Evolutionary conservation across 2,888 invertebrate genomes (phyloP), one percentile per base, ranked within the genome.

Genomic region (Drosophila mimica): DNA sequence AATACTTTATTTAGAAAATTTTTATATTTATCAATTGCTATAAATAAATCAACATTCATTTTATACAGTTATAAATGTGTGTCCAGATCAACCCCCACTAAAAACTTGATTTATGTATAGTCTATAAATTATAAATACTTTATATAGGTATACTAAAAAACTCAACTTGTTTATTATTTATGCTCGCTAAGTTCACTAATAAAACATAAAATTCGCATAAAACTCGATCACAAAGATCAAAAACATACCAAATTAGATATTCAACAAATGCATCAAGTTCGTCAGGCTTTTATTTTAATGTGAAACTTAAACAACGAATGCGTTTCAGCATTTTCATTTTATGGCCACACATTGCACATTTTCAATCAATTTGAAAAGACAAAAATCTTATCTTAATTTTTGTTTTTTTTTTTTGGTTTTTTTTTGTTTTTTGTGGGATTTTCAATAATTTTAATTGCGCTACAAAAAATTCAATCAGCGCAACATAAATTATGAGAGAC

Each of bases 391-490:
- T 82, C 70, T 63, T 31, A 51, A 59, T 60, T 68, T 76, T 46
- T 15, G 25, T 2, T 46, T 28, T 15, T 15, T 54, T 38, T 20
- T 76, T 64, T 57, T 53, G 40, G n/a, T n/a, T n/a, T n/a, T 60
- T 76, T 71, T 25, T 13, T 68, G 20, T 11, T 70, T 70, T 66
- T 70, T 58, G 65, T 65, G 60, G 63, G 66, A 58, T 77, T 73
- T 77, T 82, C 85, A 77, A 81, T 85, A 81, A 88, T 88, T 88
- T 88, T 86, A 85, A 85, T 88, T 83, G 88, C 78, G 56, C 69
- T 75, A 74, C 86, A 70, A 76, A 81, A 74, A 86, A 86, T 82
- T 76, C 86, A 85, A 85, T 88, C 83, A 82, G 83, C 61, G 86
- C 82, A 61, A 76, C 85, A 88, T 86, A 85, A 85, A 88, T 88